Percentiles rank a stretch among this genome's conserved stretches.
These are phyloP conservation scores for Lucifuga dentata DNA, from an alignment of 2,113 vertebrate species.

Conservation along the genomic window DNA sequence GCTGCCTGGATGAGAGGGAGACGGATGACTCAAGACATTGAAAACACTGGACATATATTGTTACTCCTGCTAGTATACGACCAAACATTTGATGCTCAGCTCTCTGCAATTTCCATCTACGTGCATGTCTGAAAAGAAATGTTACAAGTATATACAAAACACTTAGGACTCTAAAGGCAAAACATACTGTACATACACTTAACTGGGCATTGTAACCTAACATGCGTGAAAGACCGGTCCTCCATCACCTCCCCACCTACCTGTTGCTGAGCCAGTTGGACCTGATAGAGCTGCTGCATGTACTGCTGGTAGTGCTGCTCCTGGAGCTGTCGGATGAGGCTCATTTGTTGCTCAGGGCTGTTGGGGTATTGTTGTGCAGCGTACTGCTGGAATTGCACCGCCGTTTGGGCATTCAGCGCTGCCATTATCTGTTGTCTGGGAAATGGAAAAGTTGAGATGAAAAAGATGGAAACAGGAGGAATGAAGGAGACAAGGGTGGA, in stretches of 20 bases:
- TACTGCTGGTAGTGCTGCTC: conserved; percentile 99
- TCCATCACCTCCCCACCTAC: too few species aligned
- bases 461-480: conserved; percentile 19
- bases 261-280: conserved; percentile 98
- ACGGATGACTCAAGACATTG: background rate
- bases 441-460: background rate
- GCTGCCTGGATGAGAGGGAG: conserved; percentile 85
- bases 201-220: too few species aligned
- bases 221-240: too few species aligned
- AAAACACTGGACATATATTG: too few species aligned
- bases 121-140: too few species aligned
- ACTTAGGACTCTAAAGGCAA: too few species aligned
- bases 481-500: background rate
- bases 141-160: too few species aligned
- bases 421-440: conserved; percentile 98
- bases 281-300: conserved; percentile 99
- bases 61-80: too few species aligned
- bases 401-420: conserved; percentile 96
- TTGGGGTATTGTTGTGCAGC: conserved; percentile 98
- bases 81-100: too few species aligned
- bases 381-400: conserved; percentile 98
- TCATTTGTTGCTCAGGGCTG: conserved; percentile 94
- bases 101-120: too few species aligned
- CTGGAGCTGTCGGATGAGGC: conserved; percentile 97
- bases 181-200: too few species aligned